Base-by-base conservation (phyloP, 1,140 invertebrate species). In the Drosophila insularis region DNA sequence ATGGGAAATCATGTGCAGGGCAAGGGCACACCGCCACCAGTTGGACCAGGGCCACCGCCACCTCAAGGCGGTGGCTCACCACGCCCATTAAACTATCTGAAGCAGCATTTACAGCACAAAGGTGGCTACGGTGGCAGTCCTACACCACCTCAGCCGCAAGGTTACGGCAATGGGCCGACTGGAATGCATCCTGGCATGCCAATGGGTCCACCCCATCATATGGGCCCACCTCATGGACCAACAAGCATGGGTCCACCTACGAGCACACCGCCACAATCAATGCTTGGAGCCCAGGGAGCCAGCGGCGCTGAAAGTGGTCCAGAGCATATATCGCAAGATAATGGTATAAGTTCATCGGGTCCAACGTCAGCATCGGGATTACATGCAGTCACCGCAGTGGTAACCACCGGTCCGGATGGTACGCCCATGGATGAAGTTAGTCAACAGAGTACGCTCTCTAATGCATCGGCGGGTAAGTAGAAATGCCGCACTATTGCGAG, bases 381-480 rank as follows among this genome's bases (percentile, higher is more conserved):
- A 63, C 94, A 94, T 81, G 95, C 95, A 19, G 96, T 97, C 66
- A 97, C 96, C n/a, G 95, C 95, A 54, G 95, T 97, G 62, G 95
- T 97, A 77, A 97, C 96, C 65, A 97, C 96, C 46, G 97, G 97
- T 21, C 96, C 97, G 2, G 97, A 97, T 93, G 97, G 97, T 43
- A 94, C 96, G 58, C 95, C 95, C 23, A 93, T 98, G 68, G 97
- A 98, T 92, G 97, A 98, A 92, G 97, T 96, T 74, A 97, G 96
- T 78, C 97, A 98, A 89, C 97, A 98, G 92, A 98, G 97, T 74
- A 98, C 97, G 68, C 93, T 98, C 63, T 97, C 96, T 56, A 98
- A 98, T 92, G 96, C 97, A 50, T 98, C 97, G 62, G 96, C 96
- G 87, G 96, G 96, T 97, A 91, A 92, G 92, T 89, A 21, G 3